Evolutionary conservation across 2,888 invertebrate genomes (phyloP), one percentile per base, ranked within the genome.

Genomic region (Stictocephala bisonia): DNA sequence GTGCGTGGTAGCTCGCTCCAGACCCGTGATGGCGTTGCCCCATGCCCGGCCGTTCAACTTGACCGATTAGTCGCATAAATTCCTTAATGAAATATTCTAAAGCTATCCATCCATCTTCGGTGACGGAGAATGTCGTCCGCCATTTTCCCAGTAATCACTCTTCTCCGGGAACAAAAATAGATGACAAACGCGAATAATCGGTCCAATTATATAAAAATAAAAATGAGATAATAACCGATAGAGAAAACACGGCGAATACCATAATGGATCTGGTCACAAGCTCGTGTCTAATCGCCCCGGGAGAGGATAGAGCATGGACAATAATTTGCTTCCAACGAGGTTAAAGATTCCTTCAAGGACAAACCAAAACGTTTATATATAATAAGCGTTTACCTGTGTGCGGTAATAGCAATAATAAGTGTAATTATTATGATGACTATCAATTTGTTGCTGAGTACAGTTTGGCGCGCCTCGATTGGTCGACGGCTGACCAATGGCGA

Each of bases 371-470:
- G 70, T 71, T 71, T 58, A 71, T 64, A 64, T 60, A 44, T 64
- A 64, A 64, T 64, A 64, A 71, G 70, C 70, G 70, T 71, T 71
- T 58, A 71, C 44, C 70, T 44, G 56, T 71, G 58, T 58, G 48
- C 70, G 44, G 56, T 70, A 70, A 70, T 70, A 56, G 56, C 70
- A 70, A 71, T 71, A 71, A 71, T 71, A 71, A 27, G 58, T 20
- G 58, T 71, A 71, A 71, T 71, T 58, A 71, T 44, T 40, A 20
- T 29, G 70, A 71, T 71, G 70, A 71, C 70, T 71, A 71, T 71
- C 70, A 71, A 71, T 71, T 58, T 71, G 64, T 64, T 26, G 64
- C 44, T 18, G 64, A 27, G n/a, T n/a, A n/a, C 15, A 15, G 44
- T n/a, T 44, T 44, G 44, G 64, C 64, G 44, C 4, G 40, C 27